Evolutionary conservation across 2,888 invertebrate genomes (phyloP).

Genomic region (Aricia artaxerxes): DNA sequence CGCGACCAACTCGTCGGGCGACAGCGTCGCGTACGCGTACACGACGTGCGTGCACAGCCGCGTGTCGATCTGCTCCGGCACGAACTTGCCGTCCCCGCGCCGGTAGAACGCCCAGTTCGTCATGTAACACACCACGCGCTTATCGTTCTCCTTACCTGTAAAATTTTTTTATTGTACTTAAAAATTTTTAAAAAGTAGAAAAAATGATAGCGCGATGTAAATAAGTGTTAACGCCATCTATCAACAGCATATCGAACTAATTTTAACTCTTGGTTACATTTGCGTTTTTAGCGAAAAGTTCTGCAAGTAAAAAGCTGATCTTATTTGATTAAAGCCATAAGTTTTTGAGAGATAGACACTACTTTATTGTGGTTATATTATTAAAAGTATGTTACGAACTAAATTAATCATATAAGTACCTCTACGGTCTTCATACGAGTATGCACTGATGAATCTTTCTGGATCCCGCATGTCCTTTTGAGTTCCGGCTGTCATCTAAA

Average conservation of each 20-base stretch:
- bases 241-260: background rate
- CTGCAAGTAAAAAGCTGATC: too few relatives aligned
- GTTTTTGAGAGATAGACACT: background rate
- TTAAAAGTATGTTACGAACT: background rate
- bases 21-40: constrained; percentile 93
- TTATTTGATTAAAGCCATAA: too few relatives aligned
- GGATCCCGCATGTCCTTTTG: constrained; percentile 25
- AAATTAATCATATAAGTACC: constrained; percentile 33
- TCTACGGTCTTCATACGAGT: constrained; percentile 41
- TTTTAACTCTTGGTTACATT: background rate
- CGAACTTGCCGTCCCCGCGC: constrained; percentile 90
- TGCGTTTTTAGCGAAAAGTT: too few relatives aligned
- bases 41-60: constrained; percentile 92
- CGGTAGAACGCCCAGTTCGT: constrained; percentile 95
- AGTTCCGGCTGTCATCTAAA: background rate
- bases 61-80: constrained; percentile 91
- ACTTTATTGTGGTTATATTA: background rate
- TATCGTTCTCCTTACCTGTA: constrained; percentile 63
- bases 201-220: background rate
- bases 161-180: background rate
- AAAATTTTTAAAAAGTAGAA: background rate
- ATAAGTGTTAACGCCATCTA: background rate
- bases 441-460: constrained; percentile 22
- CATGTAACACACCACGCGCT: constrained; percentile 89
- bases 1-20: constrained; percentile 87